Percentiles rank a stretch among this genome's conserved stretches.
phyloP scores from a whole-genome alignment of 1,140 invertebrate genomes.

The Olivierus martensii region DNA sequence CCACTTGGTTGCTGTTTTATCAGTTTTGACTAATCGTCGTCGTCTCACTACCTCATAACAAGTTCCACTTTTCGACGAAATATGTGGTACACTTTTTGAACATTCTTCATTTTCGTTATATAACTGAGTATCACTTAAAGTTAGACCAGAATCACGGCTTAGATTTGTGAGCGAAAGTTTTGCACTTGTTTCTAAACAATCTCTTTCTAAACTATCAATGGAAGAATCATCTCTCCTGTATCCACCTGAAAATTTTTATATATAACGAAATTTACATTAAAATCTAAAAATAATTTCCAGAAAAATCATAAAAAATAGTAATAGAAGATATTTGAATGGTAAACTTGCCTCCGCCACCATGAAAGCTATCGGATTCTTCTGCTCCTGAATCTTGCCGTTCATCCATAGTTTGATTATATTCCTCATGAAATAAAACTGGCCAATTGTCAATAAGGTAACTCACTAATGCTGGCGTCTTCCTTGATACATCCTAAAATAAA shows the following conservation, averaged over 20 bases:
- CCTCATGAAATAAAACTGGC: constrained; percentile 43
- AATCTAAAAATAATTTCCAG: no score
- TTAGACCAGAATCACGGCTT: constrained; percentile 70
- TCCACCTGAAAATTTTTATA: constrained; percentile 39
- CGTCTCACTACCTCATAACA: constrained; percentile 18
- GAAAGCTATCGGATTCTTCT: constrained; percentile 68
- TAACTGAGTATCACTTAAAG: constrained; percentile 61
- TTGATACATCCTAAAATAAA: constrained; percentile 18
- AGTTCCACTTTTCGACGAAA: not conserved
- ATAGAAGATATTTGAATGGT: no score
- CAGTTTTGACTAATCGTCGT: not conserved
- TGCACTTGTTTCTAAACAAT: constrained; percentile 40
- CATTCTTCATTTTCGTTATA: constrained; percentile 60
- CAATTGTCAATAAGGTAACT: constrained; percentile 66
- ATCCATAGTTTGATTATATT: no score
- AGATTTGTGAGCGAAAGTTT: constrained; percentile 46
- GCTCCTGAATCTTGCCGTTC: constrained; percentile 56
- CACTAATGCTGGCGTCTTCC: constrained; percentile 45
- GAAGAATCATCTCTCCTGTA: constrained; percentile 52
- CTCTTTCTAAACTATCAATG: constrained; percentile 60
- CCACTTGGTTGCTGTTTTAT: not conserved
- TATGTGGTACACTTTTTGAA: constrained; percentile 25
- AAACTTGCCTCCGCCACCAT: constrained; percentile 35
- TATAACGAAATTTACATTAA: no score
- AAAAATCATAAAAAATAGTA: no score